Percentiles rank a stretch among this genome's conserved stretches.
These are phyloP conservation scores for Sphenodon punctatus DNA, from an alignment of 2,797 vertebrate species.

Conservation along the genomic window DNA sequence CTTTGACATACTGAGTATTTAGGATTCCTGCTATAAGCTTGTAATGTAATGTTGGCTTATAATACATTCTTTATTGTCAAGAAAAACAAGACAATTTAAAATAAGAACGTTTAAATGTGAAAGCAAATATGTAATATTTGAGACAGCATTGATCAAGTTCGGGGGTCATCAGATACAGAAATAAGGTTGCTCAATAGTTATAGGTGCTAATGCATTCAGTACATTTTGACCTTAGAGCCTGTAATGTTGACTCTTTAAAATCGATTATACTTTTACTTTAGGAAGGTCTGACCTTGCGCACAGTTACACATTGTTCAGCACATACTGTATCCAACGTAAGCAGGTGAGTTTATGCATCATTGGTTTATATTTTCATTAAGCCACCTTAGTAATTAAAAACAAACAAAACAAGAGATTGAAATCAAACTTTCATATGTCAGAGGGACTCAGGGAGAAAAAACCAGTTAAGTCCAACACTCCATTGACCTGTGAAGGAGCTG, in stretches of 20 bases:
- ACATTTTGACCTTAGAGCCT: neutral
- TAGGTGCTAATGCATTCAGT: neutral
- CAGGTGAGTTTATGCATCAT: neutral
- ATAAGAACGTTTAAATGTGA: neutral
- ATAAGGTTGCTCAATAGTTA: neutral
- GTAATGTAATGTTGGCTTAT: neutral
- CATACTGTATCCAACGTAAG: neutral
- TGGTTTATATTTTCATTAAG: slow-evolving; percentile 3
- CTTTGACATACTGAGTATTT: neutral
- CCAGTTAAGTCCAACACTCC: neutral
- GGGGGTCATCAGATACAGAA: neutral
- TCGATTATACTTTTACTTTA: neutral
- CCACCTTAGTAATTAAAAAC: slow-evolving; percentile 45
- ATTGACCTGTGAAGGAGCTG: neutral
- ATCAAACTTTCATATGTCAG: neutral
- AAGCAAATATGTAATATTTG: neutral
- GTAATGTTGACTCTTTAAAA: slow-evolving; percentile 14
- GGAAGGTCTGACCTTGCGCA: slow-evolving; percentile 28
- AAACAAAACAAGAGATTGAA: slow-evolving; percentile 32
- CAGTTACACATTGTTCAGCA: neutral
- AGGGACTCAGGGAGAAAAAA: neutral
- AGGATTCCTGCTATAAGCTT: neutral
- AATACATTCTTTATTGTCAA: neutral
- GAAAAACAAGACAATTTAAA: neutral
- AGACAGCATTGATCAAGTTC: neutral